Conservation (phyloP, 2,888 invertebrate genomes). For the Dioctria linearis region DNA sequence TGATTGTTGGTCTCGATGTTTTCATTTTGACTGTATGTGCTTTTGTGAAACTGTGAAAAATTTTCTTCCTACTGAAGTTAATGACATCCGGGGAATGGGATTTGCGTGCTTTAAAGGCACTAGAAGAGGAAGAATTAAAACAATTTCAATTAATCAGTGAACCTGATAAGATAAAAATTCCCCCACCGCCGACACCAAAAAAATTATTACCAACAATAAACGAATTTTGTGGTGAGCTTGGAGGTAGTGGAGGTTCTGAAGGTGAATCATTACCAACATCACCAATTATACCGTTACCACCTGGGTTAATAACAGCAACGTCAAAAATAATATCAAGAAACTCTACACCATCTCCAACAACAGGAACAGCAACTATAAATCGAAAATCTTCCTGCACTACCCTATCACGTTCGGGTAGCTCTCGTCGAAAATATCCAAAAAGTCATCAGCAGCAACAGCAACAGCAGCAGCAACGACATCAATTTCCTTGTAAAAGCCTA, state of each 20-base stretch:
- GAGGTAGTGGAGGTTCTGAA: conserved; percentile 59
- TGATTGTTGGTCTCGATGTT: background rate
- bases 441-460: conserved; percentile 38
- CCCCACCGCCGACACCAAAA: conserved; percentile 61
- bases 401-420: conserved; percentile 40
- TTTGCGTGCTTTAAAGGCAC: conserved; percentile 70
- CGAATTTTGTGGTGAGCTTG: conserved; percentile 65
- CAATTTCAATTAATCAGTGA: conserved; percentile 68
- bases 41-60: conserved; percentile 34
- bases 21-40: conserved; percentile 1
- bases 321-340: conserved; percentile 51
- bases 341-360: conserved; percentile 52
- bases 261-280: conserved; percentile 46
- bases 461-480: conserved; percentile 52
- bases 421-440: conserved; percentile 52
- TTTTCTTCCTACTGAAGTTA: conserved; percentile 57
- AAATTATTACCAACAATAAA: conserved; percentile 65
- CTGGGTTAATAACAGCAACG: conserved; percentile 48
- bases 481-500: conserved; percentile 42
- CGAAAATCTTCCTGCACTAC: conserved; percentile 32
- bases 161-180: conserved; percentile 65
- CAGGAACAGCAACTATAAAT: conserved; percentile 57
- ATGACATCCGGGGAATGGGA: conserved; percentile 72
- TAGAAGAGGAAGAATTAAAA: conserved; percentile 70
- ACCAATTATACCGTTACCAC: conserved; percentile 53